Evolutionary conservation across 2,113 vertebrate genomes (phyloP).

Genomic region (Phalacrocorax brasilianus): DNA sequence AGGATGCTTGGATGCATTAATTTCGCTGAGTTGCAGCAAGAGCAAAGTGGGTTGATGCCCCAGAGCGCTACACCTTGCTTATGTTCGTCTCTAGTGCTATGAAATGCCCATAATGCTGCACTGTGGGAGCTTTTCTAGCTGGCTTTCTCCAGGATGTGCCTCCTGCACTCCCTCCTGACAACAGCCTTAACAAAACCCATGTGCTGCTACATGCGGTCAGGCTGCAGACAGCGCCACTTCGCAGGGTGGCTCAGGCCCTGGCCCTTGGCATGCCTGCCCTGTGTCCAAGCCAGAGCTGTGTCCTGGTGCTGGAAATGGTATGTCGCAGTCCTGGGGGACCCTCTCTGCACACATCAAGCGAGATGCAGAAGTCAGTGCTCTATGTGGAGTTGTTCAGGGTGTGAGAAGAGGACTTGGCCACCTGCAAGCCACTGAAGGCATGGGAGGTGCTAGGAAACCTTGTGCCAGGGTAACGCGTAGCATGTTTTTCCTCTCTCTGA

Average conservation of each 20-base stretch:
- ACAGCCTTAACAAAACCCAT: rapidly evolving
- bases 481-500: background rate
- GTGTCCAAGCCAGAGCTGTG: background rate
- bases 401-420: background rate
- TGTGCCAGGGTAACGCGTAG: rapidly evolving
- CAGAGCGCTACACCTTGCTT: rapidly evolving
- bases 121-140: background rate
- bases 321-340: background rate
- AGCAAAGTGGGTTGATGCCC: background rate
- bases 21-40: background rate
- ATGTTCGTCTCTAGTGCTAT: background rate
- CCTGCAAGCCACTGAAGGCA: background rate
- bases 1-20: background rate
- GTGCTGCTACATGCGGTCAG: rapidly evolving
- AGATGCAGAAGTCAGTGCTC: background rate
- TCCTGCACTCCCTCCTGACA: background rate
- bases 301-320: background rate
- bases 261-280: background rate
- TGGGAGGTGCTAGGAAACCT: background rate
- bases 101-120: rapidly evolving
- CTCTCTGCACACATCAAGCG: background rate
- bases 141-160: background rate
- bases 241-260: background rate
- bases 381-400: background rate
- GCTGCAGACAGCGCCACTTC: rapidly evolving